phyloP scores from a whole-genome alignment of 2,797 vertebrate genomes.

The Protosalanx chinensis region DNA sequence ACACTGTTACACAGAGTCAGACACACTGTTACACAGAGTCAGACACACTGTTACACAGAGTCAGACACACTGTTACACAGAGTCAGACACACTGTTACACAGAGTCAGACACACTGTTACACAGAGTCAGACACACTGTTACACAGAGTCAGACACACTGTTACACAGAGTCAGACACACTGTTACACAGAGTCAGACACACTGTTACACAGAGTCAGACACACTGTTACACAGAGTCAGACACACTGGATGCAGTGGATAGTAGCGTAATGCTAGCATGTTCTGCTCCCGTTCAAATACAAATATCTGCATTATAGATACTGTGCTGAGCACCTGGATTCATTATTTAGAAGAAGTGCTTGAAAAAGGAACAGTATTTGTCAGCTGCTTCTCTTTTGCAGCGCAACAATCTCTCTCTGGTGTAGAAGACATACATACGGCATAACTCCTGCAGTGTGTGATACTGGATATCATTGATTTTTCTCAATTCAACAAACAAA shows the following conservation, averaged over 20 bases:
- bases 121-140: slow-evolving; percentile 2
- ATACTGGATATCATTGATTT: too few species aligned
- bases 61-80: slow-evolving; percentile 2
- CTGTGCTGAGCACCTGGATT: slow-evolving; percentile 17
- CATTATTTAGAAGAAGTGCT: slow-evolving; percentile 8
- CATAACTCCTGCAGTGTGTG: background rate
- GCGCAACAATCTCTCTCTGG: slow-evolving; percentile 7
- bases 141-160: background rate
- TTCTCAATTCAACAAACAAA: too few species aligned
- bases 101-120: slow-evolving; percentile 1
- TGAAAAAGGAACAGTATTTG: slow-evolving; percentile 25
- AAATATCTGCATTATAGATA: slow-evolving; percentile 35
- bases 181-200: slow-evolving; percentile 5
- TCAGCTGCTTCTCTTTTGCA: slow-evolving; percentile 16
- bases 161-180: slow-evolving; percentile 3
- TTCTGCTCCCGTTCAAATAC: slow-evolving; percentile 21
- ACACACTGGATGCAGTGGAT: background rate
- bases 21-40: slow-evolving; percentile 1
- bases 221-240: background rate
- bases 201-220: slow-evolving; percentile 1
- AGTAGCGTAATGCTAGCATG: slow-evolving; percentile 11
- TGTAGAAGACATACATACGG: background rate
- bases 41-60: slow-evolving; percentile 1
- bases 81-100: background rate
- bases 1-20: slow-evolving; percentile 1